These are phyloP conservation scores for Perca schrenkii DNA, from an alignment of 2,113 vertebrate genomes.

Conservation along the genomic window DNA sequence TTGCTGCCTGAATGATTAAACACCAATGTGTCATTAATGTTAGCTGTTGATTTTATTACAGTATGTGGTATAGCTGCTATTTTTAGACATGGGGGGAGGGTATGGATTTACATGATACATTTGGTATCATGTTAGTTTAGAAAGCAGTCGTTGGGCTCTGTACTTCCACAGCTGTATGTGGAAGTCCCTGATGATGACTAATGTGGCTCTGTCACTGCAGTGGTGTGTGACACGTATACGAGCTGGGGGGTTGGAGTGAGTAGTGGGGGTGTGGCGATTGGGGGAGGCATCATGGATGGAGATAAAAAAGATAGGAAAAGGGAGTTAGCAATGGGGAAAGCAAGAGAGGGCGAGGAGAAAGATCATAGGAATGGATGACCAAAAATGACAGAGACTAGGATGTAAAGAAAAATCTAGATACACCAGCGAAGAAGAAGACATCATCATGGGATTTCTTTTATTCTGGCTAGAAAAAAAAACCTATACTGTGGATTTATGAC, in stretches of 20 bases:
- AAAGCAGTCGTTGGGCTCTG: conserved; percentile 43
- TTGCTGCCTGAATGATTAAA: conserved; percentile 38
- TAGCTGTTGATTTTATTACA: conserved; percentile 46
- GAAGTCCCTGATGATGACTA: conserved; percentile 77
- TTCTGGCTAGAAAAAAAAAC: conserved; percentile 1
- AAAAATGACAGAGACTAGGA: neutral
- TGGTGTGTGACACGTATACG: conserved; percentile 67
- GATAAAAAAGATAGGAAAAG: conserved; percentile 22
- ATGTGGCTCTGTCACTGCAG: conserved; percentile 76
- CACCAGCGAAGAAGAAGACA: neutral
- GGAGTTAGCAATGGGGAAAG: conserved; percentile 7
- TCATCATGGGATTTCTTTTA: conserved; percentile 13
- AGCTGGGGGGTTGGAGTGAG: conserved; percentile 24
- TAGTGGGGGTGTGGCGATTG: neutral
- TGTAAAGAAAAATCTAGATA: conserved; percentile 17
- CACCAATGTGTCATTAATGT: conserved; percentile 35
- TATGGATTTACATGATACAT: conserved; percentile 55
- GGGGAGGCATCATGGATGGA: conserved; percentile 17
- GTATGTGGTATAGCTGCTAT: conserved; percentile 55
- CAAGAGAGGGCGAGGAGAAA: neutral
- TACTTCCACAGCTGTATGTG: conserved; percentile 68
- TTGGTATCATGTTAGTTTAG: conserved; percentile 53
- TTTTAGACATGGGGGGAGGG: conserved; percentile 52
- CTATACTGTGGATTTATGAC: conserved; percentile 11
- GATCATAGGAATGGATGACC: neutral